These are phyloP conservation scores for Drosophila punjabiensis DNA, from an alignment of 1,140 invertebrate genomes.

Conservation along the genomic window DNA sequence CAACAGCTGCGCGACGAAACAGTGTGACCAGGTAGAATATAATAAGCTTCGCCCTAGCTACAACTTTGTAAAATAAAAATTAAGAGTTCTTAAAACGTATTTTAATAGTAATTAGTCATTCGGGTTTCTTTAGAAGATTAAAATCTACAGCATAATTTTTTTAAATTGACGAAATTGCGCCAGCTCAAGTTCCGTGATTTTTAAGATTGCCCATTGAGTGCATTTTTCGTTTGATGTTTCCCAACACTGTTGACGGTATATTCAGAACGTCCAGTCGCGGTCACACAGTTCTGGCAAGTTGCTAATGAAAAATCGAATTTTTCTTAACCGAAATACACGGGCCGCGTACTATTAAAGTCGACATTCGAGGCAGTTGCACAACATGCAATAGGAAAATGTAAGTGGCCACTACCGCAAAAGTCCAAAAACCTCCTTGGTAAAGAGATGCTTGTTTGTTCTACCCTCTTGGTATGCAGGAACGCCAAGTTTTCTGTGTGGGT, in stretches of 20 bases:
- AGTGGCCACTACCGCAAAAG: constrained; percentile 30
- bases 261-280: background rate
- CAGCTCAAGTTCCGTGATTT: too few species aligned
- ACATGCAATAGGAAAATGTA: constrained; percentile 60
- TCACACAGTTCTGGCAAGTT: constrained; percentile 38
- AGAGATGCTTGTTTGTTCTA: constrained; percentile 39
- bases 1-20: constrained; percentile 4
- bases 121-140: background rate
- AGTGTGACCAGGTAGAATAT: constrained; percentile 1
- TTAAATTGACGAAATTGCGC: background rate
- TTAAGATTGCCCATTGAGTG: background rate
- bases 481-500: constrained; percentile 52
- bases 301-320: constrained; percentile 64
- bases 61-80: background rate
- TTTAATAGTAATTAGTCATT: background rate
- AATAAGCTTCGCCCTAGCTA: too few species aligned
- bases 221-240: background rate
- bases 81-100: background rate
- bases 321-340: constrained; percentile 31
- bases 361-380: constrained; percentile 30
- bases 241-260: background rate
- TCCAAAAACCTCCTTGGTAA: constrained; percentile 5
- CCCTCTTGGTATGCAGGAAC: constrained; percentile 62
- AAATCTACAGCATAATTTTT: background rate
- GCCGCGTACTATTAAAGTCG: constrained; percentile 31